Evolutionary conservation across 1,140 invertebrate genomes (phyloP), one percentile per base, ranked within the genome.

Genomic region (Spodoptera litura): DNA sequence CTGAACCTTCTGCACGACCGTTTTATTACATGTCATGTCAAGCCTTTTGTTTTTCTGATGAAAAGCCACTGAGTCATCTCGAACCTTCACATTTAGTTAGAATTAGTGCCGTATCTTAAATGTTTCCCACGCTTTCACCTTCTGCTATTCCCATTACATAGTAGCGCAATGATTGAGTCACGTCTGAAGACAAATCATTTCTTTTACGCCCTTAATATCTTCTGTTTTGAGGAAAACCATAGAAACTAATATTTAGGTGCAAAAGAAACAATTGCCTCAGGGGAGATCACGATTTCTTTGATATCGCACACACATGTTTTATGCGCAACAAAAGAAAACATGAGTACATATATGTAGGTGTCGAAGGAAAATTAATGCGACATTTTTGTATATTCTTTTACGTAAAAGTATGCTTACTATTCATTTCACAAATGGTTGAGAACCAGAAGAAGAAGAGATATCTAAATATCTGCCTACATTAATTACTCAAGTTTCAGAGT

Each of bases 71-170:
- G 72, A 75, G 55, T 73, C 70, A 73, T 15, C 44, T 62, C 12
- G 13, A 56, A 62, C 38, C 58, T 68, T 68, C 20, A 68, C 56
- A 62, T 52, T 51, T 49, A 74, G 72, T 74, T 49, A 38, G 35
- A 61, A 74, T 62, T 13, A 44, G 72, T 74, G 72, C 61, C 56
- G 58, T 49, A 8, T 61, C 10, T 71, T 55, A 61, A 20, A 52
- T 61, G 15, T 27, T 74, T 74, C 72, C 44, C 72, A 74, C 72
- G 72, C 72, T 74, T 74, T 74, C 72, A 44, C 72, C 55, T 59
- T 73, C 70, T 61, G 44, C 38, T 74, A 20, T 31, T 51, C 38
- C 72, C 27, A n/a, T 62, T 49, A 49, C 20, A 4, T 53, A 4
- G 55, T 13, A 15, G 12, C n/a, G 5, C 12, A 74, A 62, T 52